Percentiles rank a stretch among this genome's conserved stretches.
Evolutionary conservation across 2,797 vertebrate genomes (phyloP).

Genomic region (Peromyscus aztecus): DNA sequence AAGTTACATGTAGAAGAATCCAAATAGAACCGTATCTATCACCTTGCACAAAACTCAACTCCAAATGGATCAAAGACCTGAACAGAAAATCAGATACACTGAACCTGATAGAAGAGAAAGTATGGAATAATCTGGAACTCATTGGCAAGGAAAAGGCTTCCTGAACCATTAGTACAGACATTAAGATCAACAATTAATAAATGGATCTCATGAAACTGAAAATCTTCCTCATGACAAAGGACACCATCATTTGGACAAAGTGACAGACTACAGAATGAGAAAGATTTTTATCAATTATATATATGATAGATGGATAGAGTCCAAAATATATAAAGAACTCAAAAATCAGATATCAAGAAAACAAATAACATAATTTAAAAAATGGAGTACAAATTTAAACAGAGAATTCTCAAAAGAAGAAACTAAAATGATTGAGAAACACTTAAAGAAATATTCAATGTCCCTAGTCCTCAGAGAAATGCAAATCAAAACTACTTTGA

Average conservation of each 20-base stretch:
- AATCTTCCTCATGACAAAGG: neutral
- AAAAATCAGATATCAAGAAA: neutral
- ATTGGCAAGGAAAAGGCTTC: neutral
- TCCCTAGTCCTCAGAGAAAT: neutral
- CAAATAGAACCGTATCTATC: neutral
- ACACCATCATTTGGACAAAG: neutral
- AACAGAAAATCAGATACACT: neutral
- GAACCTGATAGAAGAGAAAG: neutral
- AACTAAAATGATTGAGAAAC: neutral
- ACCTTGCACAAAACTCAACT: neutral
- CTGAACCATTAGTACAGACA: neutral
- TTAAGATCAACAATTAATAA: neutral
- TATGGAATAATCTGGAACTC: neutral
- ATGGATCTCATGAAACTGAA: neutral
- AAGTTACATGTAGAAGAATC: neutral
- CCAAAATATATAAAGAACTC: neutral
- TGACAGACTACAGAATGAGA: neutral
- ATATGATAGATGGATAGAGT: neutral
- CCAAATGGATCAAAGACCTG: neutral
- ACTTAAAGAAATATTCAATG: neutral
- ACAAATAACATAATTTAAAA: neutral
- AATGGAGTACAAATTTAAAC: neutral
- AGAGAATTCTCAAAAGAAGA: neutral
- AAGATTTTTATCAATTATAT: neutral
- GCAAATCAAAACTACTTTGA: neutral